A percentile compares a stretch with the other conserved stretches of the same genome.
Conservation (phyloP, 2,113 vertebrate species). For the Limnothrissa miodon region DNA sequence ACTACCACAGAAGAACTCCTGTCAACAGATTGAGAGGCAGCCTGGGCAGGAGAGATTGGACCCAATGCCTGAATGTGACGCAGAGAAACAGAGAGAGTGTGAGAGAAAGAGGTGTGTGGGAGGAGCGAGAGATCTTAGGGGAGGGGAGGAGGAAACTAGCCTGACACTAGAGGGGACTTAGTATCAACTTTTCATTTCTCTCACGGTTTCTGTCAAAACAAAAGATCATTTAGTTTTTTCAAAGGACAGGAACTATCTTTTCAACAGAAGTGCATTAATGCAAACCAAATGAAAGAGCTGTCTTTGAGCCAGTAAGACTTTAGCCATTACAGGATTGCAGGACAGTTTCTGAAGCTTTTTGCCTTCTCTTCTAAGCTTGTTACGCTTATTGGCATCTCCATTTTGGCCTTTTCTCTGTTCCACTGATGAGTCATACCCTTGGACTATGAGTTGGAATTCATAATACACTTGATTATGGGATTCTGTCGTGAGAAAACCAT, state of each 20-base stretch:
- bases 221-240: too few relatives aligned
- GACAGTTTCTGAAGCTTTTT: background rate
- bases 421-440: background rate
- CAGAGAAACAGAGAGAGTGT: constrained; percentile 24
- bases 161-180: background rate
- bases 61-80: background rate
- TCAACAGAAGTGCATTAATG: background rate
- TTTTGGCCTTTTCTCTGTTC: background rate
- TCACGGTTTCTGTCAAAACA: background rate
- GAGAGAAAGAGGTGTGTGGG: constrained; percentile 22
- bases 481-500: constrained; percentile 24
- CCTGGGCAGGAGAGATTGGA: background rate
- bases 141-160: background rate
- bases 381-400: background rate
- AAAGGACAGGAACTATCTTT: background rate
- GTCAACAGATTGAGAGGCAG: constrained; percentile 10
- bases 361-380: background rate
- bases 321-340: background rate
- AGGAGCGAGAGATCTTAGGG: background rate
- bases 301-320: background rate
- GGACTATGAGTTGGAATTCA: constrained; percentile 14
- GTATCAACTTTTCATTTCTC: constrained; percentile 3
- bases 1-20: background rate
- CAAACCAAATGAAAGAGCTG: background rate
- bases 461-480: constrained; percentile 10